Percentiles rank a stretch among this genome's conserved stretches.
Conservation (phyloP, 2,113 vertebrate genomes). For the Podiceps cristatus region DNA sequence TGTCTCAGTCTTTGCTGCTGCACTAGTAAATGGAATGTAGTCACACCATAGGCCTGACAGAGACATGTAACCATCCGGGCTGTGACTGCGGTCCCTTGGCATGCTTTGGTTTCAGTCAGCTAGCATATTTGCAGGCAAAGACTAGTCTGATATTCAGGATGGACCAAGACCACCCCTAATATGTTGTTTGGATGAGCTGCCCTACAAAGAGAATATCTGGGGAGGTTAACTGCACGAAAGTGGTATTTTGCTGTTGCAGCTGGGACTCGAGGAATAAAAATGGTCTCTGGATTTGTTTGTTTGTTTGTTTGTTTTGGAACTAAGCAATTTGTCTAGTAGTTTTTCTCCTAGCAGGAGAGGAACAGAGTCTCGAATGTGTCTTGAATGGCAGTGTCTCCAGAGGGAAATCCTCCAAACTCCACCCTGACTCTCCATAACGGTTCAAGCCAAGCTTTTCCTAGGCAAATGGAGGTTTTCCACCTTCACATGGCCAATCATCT, state of each 20-base stretch:
- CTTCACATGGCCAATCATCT: not conserved
- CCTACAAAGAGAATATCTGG: fast-evolving
- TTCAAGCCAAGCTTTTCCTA: not conserved
- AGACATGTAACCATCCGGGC: not conserved
- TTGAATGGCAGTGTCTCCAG: not conserved
- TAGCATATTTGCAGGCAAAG: not conserved
- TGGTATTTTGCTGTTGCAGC: not conserved
- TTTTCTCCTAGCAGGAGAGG: not conserved
- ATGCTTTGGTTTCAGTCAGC: not conserved
- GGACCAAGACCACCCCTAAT: not conserved
- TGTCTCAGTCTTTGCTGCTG: not conserved
- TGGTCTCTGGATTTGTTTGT: not conserved
- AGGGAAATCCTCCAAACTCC: not conserved
- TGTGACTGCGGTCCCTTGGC: not conserved
- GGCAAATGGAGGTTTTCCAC: not conserved
- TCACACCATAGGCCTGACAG: not conserved
- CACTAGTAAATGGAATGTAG: not conserved
- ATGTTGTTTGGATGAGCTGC: not conserved
- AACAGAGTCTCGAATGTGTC: fast-evolving
- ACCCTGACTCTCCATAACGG: not conserved
- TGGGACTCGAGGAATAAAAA: not conserved
- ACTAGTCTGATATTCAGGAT: not conserved
- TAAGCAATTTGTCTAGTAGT: not conserved
- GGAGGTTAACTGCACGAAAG: not conserved
- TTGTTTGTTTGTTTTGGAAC: not conserved